Conservation (phyloP, 2,888 invertebrate genomes). For the Sacculina carcini region DNA sequence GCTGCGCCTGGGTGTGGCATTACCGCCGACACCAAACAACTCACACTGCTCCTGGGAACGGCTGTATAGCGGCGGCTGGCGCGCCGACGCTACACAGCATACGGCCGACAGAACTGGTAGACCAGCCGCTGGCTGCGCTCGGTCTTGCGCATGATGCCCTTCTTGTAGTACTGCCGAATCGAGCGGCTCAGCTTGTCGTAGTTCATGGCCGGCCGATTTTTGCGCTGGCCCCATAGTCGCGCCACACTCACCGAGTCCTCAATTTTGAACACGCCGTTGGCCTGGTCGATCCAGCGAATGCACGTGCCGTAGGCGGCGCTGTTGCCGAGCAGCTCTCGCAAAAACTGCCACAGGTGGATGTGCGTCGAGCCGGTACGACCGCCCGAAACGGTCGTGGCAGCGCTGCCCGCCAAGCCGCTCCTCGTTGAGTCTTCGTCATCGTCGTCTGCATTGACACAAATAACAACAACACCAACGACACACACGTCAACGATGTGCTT, state of each 20-base stretch:
- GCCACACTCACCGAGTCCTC: constrained; percentile 94
- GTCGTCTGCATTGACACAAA: constrained; percentile 12
- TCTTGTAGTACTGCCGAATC: constrained; percentile 95
- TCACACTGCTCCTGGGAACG: no score
- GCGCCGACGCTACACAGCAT: constrained; percentile 37
- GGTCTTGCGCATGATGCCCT: constrained; percentile 98
- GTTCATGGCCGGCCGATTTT: constrained; percentile 97
- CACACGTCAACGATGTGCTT: no score
- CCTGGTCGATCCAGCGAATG: constrained; percentile 88
- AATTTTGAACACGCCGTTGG: constrained; percentile 89
- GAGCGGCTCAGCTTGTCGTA: constrained; percentile 95
- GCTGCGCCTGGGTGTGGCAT: not conserved
- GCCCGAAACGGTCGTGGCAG: no score
- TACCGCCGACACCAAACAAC: no score
- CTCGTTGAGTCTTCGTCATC: constrained; percentile 6
- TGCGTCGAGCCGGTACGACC: constrained; percentile 35
- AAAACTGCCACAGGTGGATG: constrained; percentile 96
- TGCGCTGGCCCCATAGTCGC: constrained; percentile 88
- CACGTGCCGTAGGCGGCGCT: constrained; percentile 73
- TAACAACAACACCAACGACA: no score
- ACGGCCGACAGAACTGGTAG: constrained; percentile 93
- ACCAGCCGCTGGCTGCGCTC: constrained; percentile 91
- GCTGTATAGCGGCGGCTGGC: no score
- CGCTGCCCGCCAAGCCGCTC: no score
- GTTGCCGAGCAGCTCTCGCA: constrained; percentile 73